Conservation (phyloP, 2,113 vertebrate species). For the Pelecanus crispus region DNA sequence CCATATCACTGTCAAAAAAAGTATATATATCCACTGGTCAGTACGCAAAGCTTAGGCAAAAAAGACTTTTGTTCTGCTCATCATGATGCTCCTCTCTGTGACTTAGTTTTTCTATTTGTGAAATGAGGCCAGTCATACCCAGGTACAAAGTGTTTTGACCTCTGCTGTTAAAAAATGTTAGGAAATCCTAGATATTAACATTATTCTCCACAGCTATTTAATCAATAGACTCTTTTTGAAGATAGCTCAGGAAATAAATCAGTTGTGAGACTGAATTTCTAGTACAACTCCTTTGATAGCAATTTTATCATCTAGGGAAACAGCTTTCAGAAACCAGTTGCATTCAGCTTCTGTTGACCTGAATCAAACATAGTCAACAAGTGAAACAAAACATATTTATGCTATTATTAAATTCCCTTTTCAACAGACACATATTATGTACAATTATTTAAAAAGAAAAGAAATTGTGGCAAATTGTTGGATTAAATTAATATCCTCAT, state of each 20-base stretch:
- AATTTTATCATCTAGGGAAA: neutral
- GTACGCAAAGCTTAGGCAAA: neutral
- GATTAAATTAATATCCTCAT: neutral
- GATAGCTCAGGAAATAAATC: neutral
- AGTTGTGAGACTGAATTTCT: neutral
- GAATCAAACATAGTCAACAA: neutral
- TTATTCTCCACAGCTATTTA: neutral
- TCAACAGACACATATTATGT: neutral
- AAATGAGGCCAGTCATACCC: neutral
- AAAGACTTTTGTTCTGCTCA: neutral
- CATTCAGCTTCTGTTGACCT: neutral
- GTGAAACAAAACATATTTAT: neutral
- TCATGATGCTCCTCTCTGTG: neutral
- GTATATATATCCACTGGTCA: neutral
- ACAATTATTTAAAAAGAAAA: neutral
- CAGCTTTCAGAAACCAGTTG: neutral
- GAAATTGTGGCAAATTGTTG: neutral
- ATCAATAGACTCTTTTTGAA: neutral
- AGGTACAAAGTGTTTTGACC: neutral
- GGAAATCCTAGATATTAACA: neutral
- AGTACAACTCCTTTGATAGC: neutral
- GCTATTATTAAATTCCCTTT: neutral
- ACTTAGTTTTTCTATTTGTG: neutral
- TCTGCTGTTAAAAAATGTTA: neutral
- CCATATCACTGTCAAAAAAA: neutral